Conservation (phyloP, 2,888 invertebrate species). For the Temnothorax ravouxi region DNA sequence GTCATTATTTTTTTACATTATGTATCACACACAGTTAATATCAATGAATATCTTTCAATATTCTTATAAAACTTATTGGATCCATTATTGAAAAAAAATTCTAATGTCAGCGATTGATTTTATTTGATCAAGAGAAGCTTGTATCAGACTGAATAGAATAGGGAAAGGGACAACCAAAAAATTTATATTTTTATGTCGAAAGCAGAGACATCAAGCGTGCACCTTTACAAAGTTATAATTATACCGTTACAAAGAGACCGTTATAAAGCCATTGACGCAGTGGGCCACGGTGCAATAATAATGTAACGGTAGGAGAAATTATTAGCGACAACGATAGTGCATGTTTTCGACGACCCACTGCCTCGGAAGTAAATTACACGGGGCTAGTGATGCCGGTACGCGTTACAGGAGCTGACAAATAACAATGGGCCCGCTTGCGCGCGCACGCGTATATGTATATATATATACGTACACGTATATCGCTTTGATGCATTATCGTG, state of each 20-base stretch:
- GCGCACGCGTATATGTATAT: too few relatives aligned
- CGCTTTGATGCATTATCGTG: constrained; percentile 49
- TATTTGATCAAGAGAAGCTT: not conserved
- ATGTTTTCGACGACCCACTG: constrained; percentile 35
- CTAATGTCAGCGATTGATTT: not conserved
- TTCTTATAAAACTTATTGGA: not conserved
- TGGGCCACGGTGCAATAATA: not conserved
- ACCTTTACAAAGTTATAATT: not conserved
- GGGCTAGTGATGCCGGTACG: not conserved
- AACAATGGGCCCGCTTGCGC: not conserved
- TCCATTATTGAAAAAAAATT: not conserved
- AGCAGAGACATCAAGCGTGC: not conserved
- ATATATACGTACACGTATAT: too few relatives aligned
- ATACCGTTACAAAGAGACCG: not conserved
- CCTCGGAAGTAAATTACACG: constrained; percentile 41
- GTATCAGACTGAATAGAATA: not conserved
- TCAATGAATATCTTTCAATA: not conserved
- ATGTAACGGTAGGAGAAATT: constrained; percentile 12
- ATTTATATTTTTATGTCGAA: constrained; percentile 16
- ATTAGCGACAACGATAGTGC: constrained; percentile 22
- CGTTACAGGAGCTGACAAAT: not conserved
- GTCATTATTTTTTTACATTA: not conserved
- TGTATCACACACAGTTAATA: not conserved
- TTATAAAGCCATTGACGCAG: not conserved
- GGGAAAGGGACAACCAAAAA: not conserved